A percentile compares a stretch with the other conserved stretches of the same genome.
These are phyloP conservation scores for Pycnonotus jocosus DNA, from an alignment of 2,113 vertebrate species.

Conservation along the genomic window DNA sequence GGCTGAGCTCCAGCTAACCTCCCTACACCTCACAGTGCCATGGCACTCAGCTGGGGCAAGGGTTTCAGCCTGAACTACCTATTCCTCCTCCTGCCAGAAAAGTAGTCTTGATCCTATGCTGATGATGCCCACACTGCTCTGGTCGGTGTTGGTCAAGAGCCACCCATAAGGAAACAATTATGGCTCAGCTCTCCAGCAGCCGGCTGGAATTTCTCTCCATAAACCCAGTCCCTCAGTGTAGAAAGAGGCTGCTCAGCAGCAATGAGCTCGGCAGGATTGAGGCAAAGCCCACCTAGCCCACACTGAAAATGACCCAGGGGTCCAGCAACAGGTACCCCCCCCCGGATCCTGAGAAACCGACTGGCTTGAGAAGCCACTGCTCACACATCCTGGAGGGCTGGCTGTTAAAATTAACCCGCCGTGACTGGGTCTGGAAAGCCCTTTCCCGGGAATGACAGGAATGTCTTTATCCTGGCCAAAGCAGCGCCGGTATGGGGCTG, in stretches of 20 bases:
- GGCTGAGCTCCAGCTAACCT: neutral
- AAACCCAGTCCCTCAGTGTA: neutral
- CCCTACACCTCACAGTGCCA: rapidly evolving
- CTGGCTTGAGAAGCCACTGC: neutral
- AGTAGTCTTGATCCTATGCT: neutral
- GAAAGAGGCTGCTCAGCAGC: neutral
- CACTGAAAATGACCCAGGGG: rapidly evolving
- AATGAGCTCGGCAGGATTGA: rapidly evolving
- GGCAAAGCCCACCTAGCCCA: neutral
- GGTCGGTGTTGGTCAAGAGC: neutral
- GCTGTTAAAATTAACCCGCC: slow-evolving; percentile 12
- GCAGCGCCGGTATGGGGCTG: neutral
- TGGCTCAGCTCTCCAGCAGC: neutral
- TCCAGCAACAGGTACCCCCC: neutral
- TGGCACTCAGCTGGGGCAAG: rapidly evolving
- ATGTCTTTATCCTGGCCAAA: slow-evolving; percentile 42
- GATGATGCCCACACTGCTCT: neutral
- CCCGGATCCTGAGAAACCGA: rapidly evolving
- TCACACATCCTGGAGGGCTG: neutral
- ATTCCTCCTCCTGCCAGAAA: neutral
- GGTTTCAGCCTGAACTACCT: neutral
- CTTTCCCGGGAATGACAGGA: slow-evolving; percentile 51
- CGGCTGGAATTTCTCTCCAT: neutral
- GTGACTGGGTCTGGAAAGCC: slow-evolving; percentile 3
- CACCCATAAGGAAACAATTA: slow-evolving; percentile 24